Evolutionary conservation across 2,888 invertebrate genomes (phyloP), one percentile per base, ranked within the genome.

Genomic region (Drosophila melanosoma): DNA sequence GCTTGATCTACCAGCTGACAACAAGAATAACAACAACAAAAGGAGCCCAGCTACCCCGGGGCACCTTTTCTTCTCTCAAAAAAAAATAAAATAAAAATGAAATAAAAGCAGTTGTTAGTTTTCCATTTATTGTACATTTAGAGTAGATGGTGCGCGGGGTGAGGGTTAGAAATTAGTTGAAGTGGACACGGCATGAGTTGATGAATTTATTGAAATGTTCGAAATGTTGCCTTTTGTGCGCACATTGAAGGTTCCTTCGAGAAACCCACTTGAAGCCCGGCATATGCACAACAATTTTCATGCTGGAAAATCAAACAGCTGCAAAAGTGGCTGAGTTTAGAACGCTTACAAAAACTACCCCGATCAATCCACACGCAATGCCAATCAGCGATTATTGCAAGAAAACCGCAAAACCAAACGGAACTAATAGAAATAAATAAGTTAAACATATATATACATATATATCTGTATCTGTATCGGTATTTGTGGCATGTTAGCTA

Each of bases 81-180:
- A 23, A 57, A 85, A 12, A 23, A 45, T 15, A 45, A 45, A 38
- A 15, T 1, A 26, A n/a, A 85, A 82, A 45, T 12, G 17, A 36
- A 29, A 29, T 10, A 87, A 85, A 82, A 84, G 76, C 85, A 89
- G 85, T 85, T 85, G 85, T 85, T 85, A 85, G 75, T 84, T 89
- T 85, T 89, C 74, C 85, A 85, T 85, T 85, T 89, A 85, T 82
- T 82, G 80, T 84, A 64, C 85, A 89, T 85, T 89, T 85, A 85
- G 53, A 78, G 12, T 51, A 78, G 12, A 1, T 20, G 36, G 15
- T 15, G 23, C 45, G 45, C 45, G 45, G 33, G 35, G 59, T 29
- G 40, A 33, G 17, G 17, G 54, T 56, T 52, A 57, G 77, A 87
- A 83, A 89, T 85, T 87, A 84, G 89, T 85, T 85, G 85, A 85